Evolutionary conservation across 2,113 vertebrate species (phyloP).

Genomic region (Hyperopisus bebe): DNA sequence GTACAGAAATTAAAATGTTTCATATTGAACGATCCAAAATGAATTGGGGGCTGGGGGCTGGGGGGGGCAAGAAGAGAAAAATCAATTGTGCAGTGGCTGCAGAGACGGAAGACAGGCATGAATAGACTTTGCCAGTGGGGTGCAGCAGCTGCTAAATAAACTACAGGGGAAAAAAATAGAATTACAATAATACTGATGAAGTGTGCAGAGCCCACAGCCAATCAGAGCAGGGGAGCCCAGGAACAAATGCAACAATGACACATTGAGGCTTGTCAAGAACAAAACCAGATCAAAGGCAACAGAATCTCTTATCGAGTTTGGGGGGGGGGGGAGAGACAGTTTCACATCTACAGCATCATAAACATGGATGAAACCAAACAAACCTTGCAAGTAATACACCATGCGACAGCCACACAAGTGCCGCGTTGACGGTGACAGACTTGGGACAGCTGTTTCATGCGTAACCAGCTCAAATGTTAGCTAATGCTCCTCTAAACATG

Average conservation of each 20-base stretch:
- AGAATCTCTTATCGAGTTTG: conserved; percentile 22
- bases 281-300: conserved; percentile 38
- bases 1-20: conserved; percentile 98
- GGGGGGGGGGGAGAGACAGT: not conserved
- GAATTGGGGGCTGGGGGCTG: conserved; percentile 74
- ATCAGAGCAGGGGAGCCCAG: conserved; percentile 75
- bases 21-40: conserved; percentile 89
- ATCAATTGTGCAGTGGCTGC: conserved; percentile 88
- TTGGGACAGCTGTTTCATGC: conserved; percentile 24
- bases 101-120: conserved; percentile 80
- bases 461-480: conserved; percentile 23
- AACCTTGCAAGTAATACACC: not conserved
- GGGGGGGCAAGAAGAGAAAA: conserved; percentile 72
- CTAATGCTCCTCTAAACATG: conserved; percentile 28
- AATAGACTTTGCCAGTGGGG: conserved; percentile 95
- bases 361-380: not conserved
- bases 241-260: conserved; percentile 73
- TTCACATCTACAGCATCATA: not conserved
- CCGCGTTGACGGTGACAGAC: not conserved
- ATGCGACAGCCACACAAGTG: not conserved
- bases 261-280: conserved; percentile 52
- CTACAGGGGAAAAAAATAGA: conserved; percentile 74
- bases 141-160: conserved; percentile 94
- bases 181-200: conserved; percentile 96
- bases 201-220: conserved; percentile 78